Conservation (phyloP, 2,113 vertebrate genomes). For the Chamaea fasciata region DNA sequence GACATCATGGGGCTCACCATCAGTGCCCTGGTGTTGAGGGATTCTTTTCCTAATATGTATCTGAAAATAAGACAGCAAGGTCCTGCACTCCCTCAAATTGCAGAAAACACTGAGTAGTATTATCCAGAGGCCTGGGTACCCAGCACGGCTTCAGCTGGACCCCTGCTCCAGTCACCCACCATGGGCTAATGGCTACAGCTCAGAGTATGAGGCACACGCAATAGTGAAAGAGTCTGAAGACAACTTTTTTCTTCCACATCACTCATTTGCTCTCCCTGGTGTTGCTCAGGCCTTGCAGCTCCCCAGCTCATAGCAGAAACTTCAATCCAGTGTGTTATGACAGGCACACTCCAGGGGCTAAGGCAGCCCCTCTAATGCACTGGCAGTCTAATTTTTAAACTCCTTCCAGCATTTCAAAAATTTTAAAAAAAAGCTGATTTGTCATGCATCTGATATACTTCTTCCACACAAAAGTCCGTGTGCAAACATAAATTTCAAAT, state of each 20-base stretch:
- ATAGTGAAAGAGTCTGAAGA: not conserved
- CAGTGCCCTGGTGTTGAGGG: not conserved
- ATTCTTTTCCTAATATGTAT: not conserved
- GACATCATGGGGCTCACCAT: accelerated
- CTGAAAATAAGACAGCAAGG: not conserved
- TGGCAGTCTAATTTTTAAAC: not conserved
- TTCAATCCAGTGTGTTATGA: not conserved
- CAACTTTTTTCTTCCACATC: not conserved
- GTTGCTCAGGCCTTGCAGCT: not conserved
- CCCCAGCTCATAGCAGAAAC: not conserved
- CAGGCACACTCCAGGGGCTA: not conserved
- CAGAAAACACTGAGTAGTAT: not conserved
- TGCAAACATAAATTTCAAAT: slow-evolving; percentile 50
- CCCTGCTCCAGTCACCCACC: not conserved
- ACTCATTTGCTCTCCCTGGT: not conserved
- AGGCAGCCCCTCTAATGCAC: not conserved
- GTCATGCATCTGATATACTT: slow-evolving; percentile 11
- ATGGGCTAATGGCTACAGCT: not conserved
- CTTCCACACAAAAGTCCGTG: not conserved
- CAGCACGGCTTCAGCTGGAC: accelerated
- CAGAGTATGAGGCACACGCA: not conserved
- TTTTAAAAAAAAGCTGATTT: slow-evolving; percentile 20
- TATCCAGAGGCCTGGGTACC: not conserved
- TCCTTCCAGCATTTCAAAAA: slow-evolving; percentile 18
- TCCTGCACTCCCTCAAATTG: not conserved